Conservation (phyloP, 2,888 invertebrate species). For the Arge pagana region DNA sequence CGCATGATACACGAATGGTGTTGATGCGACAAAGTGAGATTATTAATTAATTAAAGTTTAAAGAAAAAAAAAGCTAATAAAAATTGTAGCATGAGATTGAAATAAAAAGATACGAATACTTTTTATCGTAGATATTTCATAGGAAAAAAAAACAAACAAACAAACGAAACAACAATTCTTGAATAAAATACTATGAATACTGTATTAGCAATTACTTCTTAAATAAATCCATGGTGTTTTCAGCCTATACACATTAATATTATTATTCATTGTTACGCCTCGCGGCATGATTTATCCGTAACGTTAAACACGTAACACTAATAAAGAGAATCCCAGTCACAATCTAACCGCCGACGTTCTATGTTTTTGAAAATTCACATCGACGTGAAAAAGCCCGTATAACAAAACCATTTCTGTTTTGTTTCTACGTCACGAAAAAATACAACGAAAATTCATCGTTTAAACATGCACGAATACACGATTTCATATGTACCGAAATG, state of each 20-base stretch:
- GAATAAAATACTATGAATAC: slow-evolving; percentile 41
- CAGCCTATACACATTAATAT: slow-evolving; percentile 46
- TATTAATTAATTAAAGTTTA: slow-evolving; percentile 58
- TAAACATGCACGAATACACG: too few species aligned
- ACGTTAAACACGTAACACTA: too few species aligned
- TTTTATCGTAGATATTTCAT: slow-evolving; percentile 58
- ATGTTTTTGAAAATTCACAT: too few species aligned
- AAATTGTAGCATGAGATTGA: slow-evolving; percentile 37
- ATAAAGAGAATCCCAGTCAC: too few species aligned
- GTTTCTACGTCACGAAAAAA: too few species aligned
- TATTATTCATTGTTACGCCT: too few species aligned
- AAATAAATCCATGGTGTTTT: slow-evolving; percentile 56
- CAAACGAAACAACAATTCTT: slow-evolving; percentile 35
- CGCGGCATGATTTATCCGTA: too few species aligned
- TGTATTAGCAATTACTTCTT: slow-evolving; percentile 51
- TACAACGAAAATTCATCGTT: too few species aligned
- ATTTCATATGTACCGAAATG: too few species aligned
- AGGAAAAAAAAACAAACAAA: slow-evolving; percentile 41
- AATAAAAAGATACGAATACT: slow-evolving; percentile 48
- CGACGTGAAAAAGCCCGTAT: too few species aligned
- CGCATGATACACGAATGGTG: slow-evolving; percentile 57
- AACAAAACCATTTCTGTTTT: too few species aligned
- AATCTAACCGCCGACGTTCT: too few species aligned
- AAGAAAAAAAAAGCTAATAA: slow-evolving; percentile 48
- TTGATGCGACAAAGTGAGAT: slow-evolving; percentile 64